These are phyloP conservation scores for Calidris pugnax DNA, from an alignment of 2,113 vertebrate species.

Conservation along the genomic window DNA sequence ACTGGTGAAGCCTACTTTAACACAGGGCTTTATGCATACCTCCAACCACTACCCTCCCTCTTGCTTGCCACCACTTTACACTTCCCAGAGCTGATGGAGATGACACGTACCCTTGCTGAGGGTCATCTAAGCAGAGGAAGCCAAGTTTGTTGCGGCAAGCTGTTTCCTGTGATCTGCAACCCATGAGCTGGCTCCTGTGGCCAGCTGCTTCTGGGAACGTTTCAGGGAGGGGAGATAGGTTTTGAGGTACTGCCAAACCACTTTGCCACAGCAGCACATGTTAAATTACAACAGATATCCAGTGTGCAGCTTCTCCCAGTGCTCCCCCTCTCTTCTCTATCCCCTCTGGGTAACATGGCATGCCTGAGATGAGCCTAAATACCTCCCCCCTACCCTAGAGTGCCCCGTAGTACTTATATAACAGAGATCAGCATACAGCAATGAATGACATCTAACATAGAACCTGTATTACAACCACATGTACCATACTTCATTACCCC, in stretches of 20 bases:
- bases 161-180: slow-evolving; percentile 34
- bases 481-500: background rate
- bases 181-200: background rate
- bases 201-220: slow-evolving; percentile 40
- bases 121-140: slow-evolving; percentile 10
- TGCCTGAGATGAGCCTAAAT: background rate
- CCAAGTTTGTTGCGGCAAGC: background rate
- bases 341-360: background rate
- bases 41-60: background rate
- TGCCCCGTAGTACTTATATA: background rate
- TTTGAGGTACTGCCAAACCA: slow-evolving; percentile 39
- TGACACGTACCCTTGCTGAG: background rate
- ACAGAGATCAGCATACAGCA: accelerated
- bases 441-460: background rate
- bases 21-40: background rate
- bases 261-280: background rate
- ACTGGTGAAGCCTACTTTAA: background rate
- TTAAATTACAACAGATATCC: background rate
- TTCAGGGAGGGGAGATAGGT: background rate
- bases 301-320: background rate
- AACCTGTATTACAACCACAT: background rate
- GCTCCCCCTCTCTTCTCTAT: background rate
- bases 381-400: background rate
- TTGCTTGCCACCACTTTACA: background rate
- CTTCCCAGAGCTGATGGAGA: background rate